phyloP scores from a whole-genome alignment of 2,113 vertebrate genomes.

The Psettodes erumei region DNA sequence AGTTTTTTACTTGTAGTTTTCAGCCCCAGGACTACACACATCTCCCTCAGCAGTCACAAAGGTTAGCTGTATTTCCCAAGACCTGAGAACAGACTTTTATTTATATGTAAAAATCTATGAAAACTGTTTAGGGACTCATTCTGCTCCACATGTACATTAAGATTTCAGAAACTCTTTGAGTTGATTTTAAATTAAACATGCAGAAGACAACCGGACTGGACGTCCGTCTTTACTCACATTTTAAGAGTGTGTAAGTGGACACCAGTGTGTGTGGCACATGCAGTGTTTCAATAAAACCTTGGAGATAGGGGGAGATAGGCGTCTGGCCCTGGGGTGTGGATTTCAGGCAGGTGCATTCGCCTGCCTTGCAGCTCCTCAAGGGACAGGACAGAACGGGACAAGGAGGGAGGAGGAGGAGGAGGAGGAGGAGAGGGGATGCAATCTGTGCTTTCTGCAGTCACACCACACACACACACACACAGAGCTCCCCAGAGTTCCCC shows the following conservation, averaged over 20 bases:
- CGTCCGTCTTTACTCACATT: conserved; percentile 17
- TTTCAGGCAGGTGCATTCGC: conserved; percentile 83
- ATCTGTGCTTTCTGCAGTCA: conserved; percentile 65
- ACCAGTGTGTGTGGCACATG: conserved; percentile 71
- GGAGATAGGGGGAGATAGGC: conserved; percentile 73
- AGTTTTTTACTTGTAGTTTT: background rate
- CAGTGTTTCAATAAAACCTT: conserved; percentile 67
- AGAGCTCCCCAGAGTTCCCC: conserved; percentile 30
- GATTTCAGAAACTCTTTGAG: background rate
- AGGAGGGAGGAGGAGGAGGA: conserved; percentile 22
- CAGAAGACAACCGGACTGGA: background rate
- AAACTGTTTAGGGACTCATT: background rate
- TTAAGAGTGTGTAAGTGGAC: conserved; percentile 67
- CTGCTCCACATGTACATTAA: background rate
- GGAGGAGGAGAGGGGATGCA: conserved; percentile 41
- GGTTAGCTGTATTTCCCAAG: background rate
- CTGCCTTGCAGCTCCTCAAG: conserved; percentile 62
- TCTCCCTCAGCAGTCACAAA: background rate
- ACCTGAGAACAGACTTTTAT: background rate
- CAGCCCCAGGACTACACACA: background rate
- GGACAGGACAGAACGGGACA: conserved; percentile 64
- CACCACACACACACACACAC: conserved; percentile 36
- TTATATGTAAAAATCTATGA: background rate
- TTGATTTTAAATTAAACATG: background rate
- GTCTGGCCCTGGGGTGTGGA: conserved; percentile 75